Percentiles rank a stretch among this genome's conserved stretches.
phyloP scores from a whole-genome alignment of 2,888 invertebrate species.

The Pecten maximus region DNA sequence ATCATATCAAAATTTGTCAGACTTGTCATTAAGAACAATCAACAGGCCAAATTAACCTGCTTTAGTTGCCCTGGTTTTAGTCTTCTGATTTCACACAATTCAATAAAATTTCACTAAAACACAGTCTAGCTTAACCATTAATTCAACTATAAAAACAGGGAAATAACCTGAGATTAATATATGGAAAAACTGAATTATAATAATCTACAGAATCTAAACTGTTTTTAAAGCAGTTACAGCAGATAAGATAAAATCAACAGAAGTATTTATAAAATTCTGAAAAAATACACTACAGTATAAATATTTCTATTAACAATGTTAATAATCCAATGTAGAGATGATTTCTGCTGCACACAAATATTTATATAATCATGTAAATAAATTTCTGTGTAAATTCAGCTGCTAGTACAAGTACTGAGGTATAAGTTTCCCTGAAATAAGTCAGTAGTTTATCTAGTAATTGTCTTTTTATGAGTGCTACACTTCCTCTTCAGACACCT shows the following conservation, averaged over 20 bases:
- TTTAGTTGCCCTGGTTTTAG: too few relatives aligned
- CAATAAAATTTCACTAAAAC: too few relatives aligned
- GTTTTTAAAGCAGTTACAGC: not conserved
- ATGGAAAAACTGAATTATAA: too few relatives aligned
- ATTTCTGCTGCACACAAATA: not conserved
- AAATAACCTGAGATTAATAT: too few relatives aligned
- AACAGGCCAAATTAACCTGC: too few relatives aligned
- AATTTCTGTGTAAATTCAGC: slow-evolving; percentile 28
- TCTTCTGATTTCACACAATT: too few relatives aligned
- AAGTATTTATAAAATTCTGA: slow-evolving; percentile 28
- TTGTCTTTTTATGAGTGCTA: not conserved
- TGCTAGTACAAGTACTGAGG: slow-evolving; percentile 22
- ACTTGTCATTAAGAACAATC: too few relatives aligned
- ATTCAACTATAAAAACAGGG: too few relatives aligned
- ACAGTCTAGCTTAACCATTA: too few relatives aligned
- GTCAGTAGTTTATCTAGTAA: not conserved
- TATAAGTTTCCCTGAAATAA: slow-evolving; percentile 11
- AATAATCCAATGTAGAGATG: not conserved
- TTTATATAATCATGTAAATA: not conserved
- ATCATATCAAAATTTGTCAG: too few relatives aligned
- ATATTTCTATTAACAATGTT: not conserved
- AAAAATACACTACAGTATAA: not conserved
- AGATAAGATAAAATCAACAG: not conserved
- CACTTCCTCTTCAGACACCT: not conserved
- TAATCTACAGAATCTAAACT: too few relatives aligned